Percentiles rank a stretch among this genome's conserved stretches.
phyloP scores from a whole-genome alignment of 2,888 invertebrate genomes.

The Hermaeophaga mercurialis region DNA sequence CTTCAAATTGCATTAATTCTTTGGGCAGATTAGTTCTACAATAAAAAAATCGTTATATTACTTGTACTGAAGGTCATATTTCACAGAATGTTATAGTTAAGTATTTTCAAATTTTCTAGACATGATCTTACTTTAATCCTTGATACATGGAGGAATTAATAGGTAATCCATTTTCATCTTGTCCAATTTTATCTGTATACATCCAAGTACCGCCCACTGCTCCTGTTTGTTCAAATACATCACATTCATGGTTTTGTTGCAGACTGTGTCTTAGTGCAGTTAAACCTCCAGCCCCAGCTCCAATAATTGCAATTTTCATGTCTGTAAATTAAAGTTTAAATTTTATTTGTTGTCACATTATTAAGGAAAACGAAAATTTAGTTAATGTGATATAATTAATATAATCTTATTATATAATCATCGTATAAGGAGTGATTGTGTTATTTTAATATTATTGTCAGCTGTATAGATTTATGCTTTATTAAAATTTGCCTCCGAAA shows the following conservation, averaged over 20 bases:
- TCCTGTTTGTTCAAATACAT: constrained; percentile 72
- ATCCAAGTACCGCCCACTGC: constrained; percentile 80
- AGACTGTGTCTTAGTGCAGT: constrained; percentile 41
- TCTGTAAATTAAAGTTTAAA: constrained; percentile 10
- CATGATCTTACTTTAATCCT: constrained; percentile 71
- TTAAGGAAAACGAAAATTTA: no score
- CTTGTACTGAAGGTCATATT: no score
- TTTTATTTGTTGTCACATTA: no score
- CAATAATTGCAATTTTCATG: constrained; percentile 48
- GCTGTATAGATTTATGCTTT: no score
- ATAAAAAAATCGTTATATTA: no score
- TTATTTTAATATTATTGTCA: no score
- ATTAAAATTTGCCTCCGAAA: no score
- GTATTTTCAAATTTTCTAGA: no score
- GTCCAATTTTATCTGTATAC: constrained; percentile 68
- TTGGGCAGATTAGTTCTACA: constrained; percentile 76
- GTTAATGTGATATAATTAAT: no score
- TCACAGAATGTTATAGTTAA: no score
- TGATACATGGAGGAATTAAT: constrained; percentile 83
- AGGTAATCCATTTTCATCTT: constrained; percentile 69
- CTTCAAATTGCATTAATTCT: constrained; percentile 79
- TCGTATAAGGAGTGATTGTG: neutral
- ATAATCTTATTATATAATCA: no score
- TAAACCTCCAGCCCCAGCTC: constrained; percentile 46
- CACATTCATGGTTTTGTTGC: constrained; percentile 60